phyloP scores from a whole-genome alignment of 2,888 invertebrate species.

The Idaea dimidiata region DNA sequence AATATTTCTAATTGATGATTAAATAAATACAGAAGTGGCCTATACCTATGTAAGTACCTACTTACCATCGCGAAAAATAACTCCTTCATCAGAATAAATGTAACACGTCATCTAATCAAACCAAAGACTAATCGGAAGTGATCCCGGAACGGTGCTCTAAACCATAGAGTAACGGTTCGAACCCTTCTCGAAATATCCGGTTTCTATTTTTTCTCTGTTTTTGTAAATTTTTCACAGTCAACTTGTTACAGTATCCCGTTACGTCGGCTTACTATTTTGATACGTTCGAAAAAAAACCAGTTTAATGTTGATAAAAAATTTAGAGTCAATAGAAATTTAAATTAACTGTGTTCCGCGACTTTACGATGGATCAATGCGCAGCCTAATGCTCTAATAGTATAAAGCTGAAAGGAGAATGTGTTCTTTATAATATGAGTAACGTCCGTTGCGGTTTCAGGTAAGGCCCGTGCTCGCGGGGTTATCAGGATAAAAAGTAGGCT shows the following conservation, averaged over 20 bases:
- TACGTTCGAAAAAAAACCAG: neutral
- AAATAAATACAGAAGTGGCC: too few relatives aligned
- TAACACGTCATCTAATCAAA: slow-evolving; percentile 11
- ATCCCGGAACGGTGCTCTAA: slow-evolving; percentile 29
- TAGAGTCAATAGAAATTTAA: neutral
- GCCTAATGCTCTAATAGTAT: too few relatives aligned
- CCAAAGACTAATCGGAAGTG: slow-evolving; percentile 31
- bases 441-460: too few relatives aligned
- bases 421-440: too few relatives aligned
- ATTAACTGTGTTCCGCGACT: too few relatives aligned
- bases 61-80: slow-evolving; percentile 4
- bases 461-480: too few relatives aligned
- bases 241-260: slow-evolving; percentile 31
- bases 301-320: neutral
- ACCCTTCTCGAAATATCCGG: slow-evolving; percentile 36
- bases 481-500: too few relatives aligned
- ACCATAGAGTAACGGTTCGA: slow-evolving; percentile 27
- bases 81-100: neutral
- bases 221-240: slow-evolving; percentile 34
- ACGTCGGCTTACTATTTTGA: slow-evolving; percentile 11
- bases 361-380: too few relatives aligned
- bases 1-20: too few relatives aligned
- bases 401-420: too few relatives aligned
- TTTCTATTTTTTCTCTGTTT: slow-evolving; percentile 27
- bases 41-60: too few relatives aligned